A percentile compares a stretch with the other conserved stretches of the same genome.
These are phyloP conservation scores for Oxyteleia sp. DNA, from an alignment of 2,888 invertebrate species.

Conservation along the genomic window DNA sequence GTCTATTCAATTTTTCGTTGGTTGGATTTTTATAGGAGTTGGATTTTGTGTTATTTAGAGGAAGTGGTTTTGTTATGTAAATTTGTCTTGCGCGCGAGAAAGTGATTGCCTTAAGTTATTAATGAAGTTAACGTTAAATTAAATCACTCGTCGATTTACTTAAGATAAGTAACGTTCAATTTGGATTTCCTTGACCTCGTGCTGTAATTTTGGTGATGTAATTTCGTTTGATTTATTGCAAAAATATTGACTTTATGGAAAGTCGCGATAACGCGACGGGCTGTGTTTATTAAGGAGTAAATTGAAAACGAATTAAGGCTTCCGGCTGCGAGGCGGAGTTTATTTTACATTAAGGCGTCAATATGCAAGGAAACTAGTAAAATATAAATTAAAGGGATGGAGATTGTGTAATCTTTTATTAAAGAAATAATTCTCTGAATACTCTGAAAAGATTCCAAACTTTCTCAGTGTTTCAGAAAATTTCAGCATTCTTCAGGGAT, in stretches of 20 bases:
- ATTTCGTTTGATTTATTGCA: background rate
- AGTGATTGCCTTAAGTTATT: background rate
- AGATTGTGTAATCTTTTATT: background rate
- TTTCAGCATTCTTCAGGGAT: too few relatives aligned
- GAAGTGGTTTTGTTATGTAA: background rate
- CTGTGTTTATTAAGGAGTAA: background rate
- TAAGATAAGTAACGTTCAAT: background rate
- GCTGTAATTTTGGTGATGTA: background rate
- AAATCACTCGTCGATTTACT: background rate
- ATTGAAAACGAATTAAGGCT: constrained; percentile 1
- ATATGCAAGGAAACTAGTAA: too few relatives aligned
- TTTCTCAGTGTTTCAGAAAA: too few relatives aligned
- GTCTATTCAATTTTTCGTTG: background rate
- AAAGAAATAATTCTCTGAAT: too few relatives aligned
- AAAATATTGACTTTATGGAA: background rate
- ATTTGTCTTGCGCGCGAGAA: background rate
- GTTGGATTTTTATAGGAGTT: background rate
- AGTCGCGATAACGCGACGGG: background rate
- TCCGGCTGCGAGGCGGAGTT: background rate
- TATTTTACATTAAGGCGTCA: too few relatives aligned
- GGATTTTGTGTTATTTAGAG: background rate
- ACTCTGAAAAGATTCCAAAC: too few relatives aligned
- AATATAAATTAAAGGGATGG: too few relatives aligned
- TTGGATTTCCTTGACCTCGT: background rate
- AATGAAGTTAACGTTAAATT: background rate